Conservation (phyloP, 1,140 invertebrate species). For the Papilio helenus region DNA sequence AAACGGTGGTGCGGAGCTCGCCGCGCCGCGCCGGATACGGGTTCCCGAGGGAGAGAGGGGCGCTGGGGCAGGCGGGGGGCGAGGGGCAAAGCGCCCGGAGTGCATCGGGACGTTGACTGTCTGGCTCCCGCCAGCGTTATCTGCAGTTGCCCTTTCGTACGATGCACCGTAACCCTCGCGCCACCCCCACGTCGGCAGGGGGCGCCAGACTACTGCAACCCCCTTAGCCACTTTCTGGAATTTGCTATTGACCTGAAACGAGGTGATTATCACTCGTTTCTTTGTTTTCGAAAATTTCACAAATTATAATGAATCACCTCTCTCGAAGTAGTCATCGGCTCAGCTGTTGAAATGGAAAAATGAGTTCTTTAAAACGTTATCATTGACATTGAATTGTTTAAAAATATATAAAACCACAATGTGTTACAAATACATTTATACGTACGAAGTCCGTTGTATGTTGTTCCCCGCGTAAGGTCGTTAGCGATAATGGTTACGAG, state of each 20-base stretch:
- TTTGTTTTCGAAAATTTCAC: slow-evolving; percentile 18
- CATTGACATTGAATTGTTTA: slow-evolving; percentile 11
- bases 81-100: slow-evolving; percentile 57
- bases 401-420: slow-evolving; percentile 9
- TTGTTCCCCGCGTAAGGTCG: slow-evolving; percentile 51
- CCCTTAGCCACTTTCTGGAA: slow-evolving; percentile 65
- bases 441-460: slow-evolving; percentile 11
- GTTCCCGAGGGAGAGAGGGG: slow-evolving; percentile 67
- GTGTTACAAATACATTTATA: slow-evolving; percentile 12
- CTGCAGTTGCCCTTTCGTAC: slow-evolving; percentile 81
- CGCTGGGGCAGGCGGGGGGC: slow-evolving; percentile 44
- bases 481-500: slow-evolving; percentile 59
- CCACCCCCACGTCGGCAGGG: slow-evolving; percentile 63
- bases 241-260: slow-evolving; percentile 76
- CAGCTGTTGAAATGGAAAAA: not conserved
- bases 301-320: not conserved
- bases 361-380: not conserved
- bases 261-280: slow-evolving; percentile 21
- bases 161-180: slow-evolving; percentile 79
- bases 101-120: slow-evolving; percentile 81
- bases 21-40: slow-evolving; percentile 74
- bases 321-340: not conserved
- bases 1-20: slow-evolving; percentile 68
- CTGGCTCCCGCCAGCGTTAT: slow-evolving; percentile 78
- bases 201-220: slow-evolving; percentile 72